Conservation (phyloP, 2,113 vertebrate genomes). For the Mesembrinibis cayennensis region DNA sequence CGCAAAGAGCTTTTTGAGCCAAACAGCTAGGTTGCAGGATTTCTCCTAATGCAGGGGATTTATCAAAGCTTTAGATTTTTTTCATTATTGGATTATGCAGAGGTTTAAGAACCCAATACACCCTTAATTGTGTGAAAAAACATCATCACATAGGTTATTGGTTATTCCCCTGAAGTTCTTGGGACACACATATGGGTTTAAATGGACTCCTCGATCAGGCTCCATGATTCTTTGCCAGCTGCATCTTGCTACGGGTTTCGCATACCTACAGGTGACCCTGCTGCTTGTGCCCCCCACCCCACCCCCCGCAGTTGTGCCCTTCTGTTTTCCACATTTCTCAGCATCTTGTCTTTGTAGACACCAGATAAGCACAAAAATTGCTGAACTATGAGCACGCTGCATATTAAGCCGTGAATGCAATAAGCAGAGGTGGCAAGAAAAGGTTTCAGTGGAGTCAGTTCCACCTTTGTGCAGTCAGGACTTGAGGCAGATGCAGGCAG, state of each 20-base stretch:
- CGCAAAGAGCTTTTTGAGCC: background rate
- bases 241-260: background rate
- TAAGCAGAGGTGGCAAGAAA: background rate
- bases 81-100: background rate
- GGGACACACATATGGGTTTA: background rate
- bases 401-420: background rate
- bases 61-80: background rate
- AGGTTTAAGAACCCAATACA: background rate
- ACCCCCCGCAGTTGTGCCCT: background rate
- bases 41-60: background rate
- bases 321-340: background rate
- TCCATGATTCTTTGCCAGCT: background rate
- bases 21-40: background rate
- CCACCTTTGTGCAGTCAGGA: background rate
- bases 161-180: background rate
- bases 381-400: background rate
- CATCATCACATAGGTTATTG: background rate
- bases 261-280: background rate
- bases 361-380: background rate
- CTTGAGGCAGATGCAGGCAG: background rate
- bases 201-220: background rate
- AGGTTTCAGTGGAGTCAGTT: background rate
- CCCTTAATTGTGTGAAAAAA: background rate
- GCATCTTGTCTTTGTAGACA: background rate
- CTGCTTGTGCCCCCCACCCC: accelerated